Base-by-base conservation (phyloP, 2,113 vertebrate species). In the Myodes glareolus region DNA sequence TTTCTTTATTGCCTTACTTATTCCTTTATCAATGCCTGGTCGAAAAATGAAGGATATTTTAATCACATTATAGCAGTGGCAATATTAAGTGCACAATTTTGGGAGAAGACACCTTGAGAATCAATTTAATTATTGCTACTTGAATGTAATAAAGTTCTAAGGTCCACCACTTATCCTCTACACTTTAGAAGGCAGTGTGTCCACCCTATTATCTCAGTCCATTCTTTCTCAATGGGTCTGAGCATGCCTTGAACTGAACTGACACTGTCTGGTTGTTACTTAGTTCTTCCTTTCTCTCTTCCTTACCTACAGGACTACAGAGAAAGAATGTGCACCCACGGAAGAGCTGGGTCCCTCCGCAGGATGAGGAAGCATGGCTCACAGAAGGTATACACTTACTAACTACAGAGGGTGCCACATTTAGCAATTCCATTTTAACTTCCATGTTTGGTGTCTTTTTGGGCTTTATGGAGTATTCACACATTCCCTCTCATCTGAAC, bases 31-130 rank as follows among this genome's bases (percentile, higher is more conserved):
- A 90, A n/a, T 42, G 70, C 88, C 61, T 87, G 19, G 58, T 58
- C 19, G 82, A 50, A 86, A 77, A 88, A 94, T 21, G n/a, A 72
- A 39, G 8, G 47, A 86, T 58, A 78, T 63, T 96, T 96, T 78
- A 92, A 91, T 91, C 61, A 47, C 39, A 77, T 55, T 90, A 68
- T 90, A 92, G 93, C 86, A 96, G 77, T 86, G 68, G 78, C 73
- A 70, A 84, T 52, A 89, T 82, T 78, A 84, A 67, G 33, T 9
- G 16, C 45, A 75, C 1, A 50, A 50, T 72, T 55, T 72, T 80
- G 68, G 47, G 29, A 91, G 86, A 90, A 52, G 65, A 93, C 7
- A 82, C 75, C 70, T 93, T 84, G 68, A 84, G 68, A 90, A 29
- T 61, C 29, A 21, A 93, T 87, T 70, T 70, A 84, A 1, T 19